Conservation (phyloP, 2,888 invertebrate species). For the Volucella inflata region DNA sequence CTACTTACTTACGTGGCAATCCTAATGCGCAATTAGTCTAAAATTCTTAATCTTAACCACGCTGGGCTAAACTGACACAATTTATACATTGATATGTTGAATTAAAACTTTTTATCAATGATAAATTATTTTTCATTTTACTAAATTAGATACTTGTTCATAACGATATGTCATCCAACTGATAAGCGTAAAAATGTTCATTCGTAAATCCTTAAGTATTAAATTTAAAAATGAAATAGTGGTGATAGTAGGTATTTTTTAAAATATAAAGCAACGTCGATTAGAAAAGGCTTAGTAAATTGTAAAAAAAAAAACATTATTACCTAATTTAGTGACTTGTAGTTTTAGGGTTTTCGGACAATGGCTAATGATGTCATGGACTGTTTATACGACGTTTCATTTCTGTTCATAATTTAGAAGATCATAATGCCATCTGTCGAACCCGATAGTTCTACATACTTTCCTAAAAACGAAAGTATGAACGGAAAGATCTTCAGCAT, state of each 20-base stretch:
- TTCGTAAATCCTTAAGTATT: constrained; percentile 51
- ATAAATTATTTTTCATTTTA: constrained; percentile 46
- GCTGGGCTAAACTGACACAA: constrained; percentile 37
- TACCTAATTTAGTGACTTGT: too few species aligned
- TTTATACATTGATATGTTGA: constrained; percentile 6
- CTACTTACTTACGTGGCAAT: neutral
- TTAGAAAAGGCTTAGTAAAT: constrained; percentile 27
- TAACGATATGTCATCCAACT: constrained; percentile 64
- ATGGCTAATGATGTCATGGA: too few species aligned
- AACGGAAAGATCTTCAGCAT: too few species aligned
- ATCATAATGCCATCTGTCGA: too few species aligned
- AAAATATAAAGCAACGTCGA: constrained; percentile 40
- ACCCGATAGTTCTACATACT: too few species aligned
- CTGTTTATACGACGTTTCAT: too few species aligned
- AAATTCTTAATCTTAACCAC: constrained; percentile 38
- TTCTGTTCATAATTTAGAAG: too few species aligned
- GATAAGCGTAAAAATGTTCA: constrained; percentile 47
- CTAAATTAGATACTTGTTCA: constrained; percentile 9
- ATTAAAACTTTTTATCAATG: constrained; percentile 56
- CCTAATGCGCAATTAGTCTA: constrained; percentile 26
- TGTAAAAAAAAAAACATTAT: neutral
- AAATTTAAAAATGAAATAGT: constrained; percentile 27
- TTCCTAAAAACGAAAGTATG: too few species aligned
- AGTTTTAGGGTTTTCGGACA: too few species aligned
- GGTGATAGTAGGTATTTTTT: neutral